Evolutionary conservation across 1,140 invertebrate species (phyloP).

Genomic region (Tyrophagus putrescentiae): DNA sequence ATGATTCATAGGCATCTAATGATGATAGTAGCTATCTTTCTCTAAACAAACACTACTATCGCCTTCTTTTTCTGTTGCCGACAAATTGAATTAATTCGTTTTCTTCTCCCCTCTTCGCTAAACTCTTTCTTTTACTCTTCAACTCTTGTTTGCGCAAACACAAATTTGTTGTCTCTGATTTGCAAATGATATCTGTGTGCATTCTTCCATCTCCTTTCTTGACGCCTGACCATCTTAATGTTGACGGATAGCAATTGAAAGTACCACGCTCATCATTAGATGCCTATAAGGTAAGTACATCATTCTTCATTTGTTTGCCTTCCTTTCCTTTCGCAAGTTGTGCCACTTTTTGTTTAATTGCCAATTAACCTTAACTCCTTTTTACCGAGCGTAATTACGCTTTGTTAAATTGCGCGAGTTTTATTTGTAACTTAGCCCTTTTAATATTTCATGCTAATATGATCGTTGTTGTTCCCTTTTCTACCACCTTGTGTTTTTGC

Average conservation of each 20-base stretch:
- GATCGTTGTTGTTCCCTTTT: conserved; percentile 42
- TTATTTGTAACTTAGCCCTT: too few relatives aligned
- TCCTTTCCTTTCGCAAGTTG: too few relatives aligned
- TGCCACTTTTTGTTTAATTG: not conserved
- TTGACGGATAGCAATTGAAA: conserved; percentile 11
- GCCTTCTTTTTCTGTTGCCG: not conserved
- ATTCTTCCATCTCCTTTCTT: too few relatives aligned
- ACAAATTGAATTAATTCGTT: not conserved
- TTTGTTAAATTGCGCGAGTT: too few relatives aligned
- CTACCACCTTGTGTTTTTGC: not conserved
- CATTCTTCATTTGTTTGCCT: too few relatives aligned
- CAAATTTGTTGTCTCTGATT: too few relatives aligned
- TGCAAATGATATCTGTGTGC: too few relatives aligned
- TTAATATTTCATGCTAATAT: too few relatives aligned
- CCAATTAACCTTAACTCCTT: not conserved
- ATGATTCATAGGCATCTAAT: conserved; percentile 5
- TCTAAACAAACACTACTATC: not conserved
- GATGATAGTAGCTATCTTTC: not conserved
- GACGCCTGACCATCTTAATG: too few relatives aligned
- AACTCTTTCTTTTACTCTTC: not conserved
- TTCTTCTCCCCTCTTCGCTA: not conserved
- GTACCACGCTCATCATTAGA: conserved; percentile 2
- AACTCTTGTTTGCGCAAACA: not conserved
- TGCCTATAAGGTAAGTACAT: conserved; percentile 7
- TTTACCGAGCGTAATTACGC: conserved; percentile 8